A percentile compares a stretch with the other conserved stretches of the same genome.
phyloP scores from a whole-genome alignment of 2,888 invertebrate species.

The Agrilus cyanescens region DNA sequence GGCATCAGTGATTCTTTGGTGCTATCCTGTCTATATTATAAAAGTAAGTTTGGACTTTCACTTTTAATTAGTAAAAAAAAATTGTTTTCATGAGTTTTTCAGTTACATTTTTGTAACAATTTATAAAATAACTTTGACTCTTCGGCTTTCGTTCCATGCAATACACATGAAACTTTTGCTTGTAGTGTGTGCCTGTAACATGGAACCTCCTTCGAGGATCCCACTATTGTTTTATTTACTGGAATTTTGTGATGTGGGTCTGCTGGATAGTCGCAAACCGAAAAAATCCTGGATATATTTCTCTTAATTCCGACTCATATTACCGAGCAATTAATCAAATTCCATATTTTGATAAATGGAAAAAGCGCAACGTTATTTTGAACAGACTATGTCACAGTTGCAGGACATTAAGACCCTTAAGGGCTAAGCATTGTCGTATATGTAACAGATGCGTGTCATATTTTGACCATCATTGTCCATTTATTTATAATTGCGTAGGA shows the following conservation, averaged over 20 bases:
- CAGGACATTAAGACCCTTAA: conserved; percentile 68
- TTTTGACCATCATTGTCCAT: conserved; percentile 92
- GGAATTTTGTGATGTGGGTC: conserved; percentile 88
- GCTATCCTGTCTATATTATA: conserved; percentile 87
- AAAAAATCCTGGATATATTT: conserved; percentile 81
- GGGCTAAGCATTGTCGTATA: conserved; percentile 86
- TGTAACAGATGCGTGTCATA: conserved; percentile 71
- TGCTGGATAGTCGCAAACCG: conserved; percentile 84
- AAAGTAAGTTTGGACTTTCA: conserved; percentile 55
- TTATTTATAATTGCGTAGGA: conserved; percentile 91
- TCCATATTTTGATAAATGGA: conserved; percentile 87
- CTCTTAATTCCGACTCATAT: conserved; percentile 81
- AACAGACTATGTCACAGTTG: conserved; percentile 85
- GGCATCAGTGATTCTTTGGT: conserved; percentile 78
- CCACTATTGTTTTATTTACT: conserved; percentile 82
- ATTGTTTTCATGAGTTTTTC: not conserved
- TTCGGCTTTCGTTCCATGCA: too few species aligned
- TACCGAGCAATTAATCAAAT: conserved; percentile 84
- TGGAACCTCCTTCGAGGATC: conserved; percentile 80
- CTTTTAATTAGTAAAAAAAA: not conserved
- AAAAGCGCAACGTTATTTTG: conserved; percentile 69
- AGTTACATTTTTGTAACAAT: not conserved
- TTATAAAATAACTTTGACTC: not conserved
- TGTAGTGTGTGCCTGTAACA: conserved; percentile 74
- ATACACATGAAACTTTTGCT: conserved; percentile 13